Percentiles rank a stretch among this genome's conserved stretches.
Evolutionary conservation across 2,797 vertebrate genomes (phyloP).

Genomic region (Capromys pilorides): DNA sequence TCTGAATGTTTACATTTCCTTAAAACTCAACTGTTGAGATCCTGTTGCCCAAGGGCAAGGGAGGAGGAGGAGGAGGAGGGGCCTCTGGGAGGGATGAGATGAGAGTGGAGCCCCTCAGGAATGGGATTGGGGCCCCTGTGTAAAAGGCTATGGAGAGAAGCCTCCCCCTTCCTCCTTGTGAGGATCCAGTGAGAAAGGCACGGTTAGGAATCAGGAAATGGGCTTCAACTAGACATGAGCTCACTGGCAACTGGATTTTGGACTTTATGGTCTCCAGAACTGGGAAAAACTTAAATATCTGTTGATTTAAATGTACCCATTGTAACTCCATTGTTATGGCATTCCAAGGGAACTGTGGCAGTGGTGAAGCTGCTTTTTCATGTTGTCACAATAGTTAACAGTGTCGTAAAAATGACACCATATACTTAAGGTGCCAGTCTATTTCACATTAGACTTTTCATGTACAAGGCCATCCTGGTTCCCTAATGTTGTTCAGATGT

Average conservation of each 20-base stretch:
- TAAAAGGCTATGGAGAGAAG: neutral
- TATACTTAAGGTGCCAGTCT: neutral
- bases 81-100: neutral
- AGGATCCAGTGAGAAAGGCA: neutral
- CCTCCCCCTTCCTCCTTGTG: neutral
- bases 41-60: neutral
- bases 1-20: neutral
- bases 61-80: neutral
- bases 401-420: neutral
- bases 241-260: neutral
- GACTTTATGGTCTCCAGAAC: neutral
- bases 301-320: neutral
- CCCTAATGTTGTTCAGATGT: neutral
- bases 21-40: neutral
- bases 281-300: neutral
- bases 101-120: neutral
- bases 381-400: neutral
- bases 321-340: neutral
- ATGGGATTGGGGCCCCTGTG: neutral
- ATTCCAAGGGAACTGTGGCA: neutral
- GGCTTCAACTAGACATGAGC: neutral
- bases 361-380: neutral
- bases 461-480: neutral
- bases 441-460: neutral
- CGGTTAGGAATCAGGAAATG: neutral